A percentile compares a stretch with the other conserved stretches of the same genome.
Evolutionary conservation across 2,888 invertebrate species (phyloP).

Genomic region (Temnothorax unifasciatus): DNA sequence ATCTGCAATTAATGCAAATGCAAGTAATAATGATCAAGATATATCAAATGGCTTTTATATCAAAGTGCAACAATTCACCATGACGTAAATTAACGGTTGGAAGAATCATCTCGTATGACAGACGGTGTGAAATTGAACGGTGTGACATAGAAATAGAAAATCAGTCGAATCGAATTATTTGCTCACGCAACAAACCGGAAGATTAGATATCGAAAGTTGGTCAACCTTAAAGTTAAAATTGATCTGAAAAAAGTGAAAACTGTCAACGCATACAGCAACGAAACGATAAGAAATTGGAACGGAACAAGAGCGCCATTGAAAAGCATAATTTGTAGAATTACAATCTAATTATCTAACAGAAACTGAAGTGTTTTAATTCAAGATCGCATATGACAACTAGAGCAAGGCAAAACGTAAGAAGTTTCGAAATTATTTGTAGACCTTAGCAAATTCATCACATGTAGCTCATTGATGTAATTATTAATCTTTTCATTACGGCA

Average conservation of each 20-base stretch:
- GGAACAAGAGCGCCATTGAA: not conserved
- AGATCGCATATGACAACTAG: not conserved
- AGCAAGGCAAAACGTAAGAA: not conserved
- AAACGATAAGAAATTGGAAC: not conserved
- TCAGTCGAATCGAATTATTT: not conserved
- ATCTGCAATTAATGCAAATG: slow-evolving; percentile 30
- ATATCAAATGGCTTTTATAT: not conserved
- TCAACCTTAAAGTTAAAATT: slow-evolving; percentile 34
- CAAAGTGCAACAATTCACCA: not conserved
- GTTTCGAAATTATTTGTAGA: not conserved
- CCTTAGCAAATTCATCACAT: not conserved
- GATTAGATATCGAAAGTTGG: slow-evolving; percentile 31
- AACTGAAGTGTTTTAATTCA: slow-evolving; percentile 9
- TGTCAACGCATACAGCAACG: not conserved
- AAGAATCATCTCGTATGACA: not conserved
- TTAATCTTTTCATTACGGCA: not conserved
- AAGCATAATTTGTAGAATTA: slow-evolving; percentile 1
- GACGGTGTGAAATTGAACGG: slow-evolving; percentile 14
- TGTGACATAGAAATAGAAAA: slow-evolving; percentile 11
- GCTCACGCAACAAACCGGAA: not conserved
- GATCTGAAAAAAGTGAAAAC: not conserved
- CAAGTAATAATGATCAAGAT: not conserved
- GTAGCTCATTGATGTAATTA: not conserved
- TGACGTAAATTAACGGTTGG: slow-evolving; percentile 17
- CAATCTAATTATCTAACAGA: not conserved